Evolutionary conservation across 2,113 vertebrate genomes (phyloP), one percentile per base, ranked within the genome.

Genomic region (Gobiocypris rarus): DNA sequence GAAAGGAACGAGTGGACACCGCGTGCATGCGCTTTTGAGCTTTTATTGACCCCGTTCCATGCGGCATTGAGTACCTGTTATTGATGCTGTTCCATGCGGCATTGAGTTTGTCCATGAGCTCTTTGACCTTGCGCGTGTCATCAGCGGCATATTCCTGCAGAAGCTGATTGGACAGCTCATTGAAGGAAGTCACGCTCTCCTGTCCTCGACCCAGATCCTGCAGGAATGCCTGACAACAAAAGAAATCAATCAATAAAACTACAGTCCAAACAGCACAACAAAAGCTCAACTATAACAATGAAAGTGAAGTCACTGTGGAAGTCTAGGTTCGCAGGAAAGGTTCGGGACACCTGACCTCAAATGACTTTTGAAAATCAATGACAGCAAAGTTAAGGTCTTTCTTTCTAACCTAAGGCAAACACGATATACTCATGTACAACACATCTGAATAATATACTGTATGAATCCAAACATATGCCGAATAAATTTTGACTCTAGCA

Each of bases 41-140:
- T 96, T 88, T 96, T 95, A 87, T 95, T 97, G 84, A 99, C 91
- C 86, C 94, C 93, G 90, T 95, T 89, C 98, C 98, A 99, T 2
- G 93, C 94, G 0, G 90, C 91, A 75, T 94, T 96, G 86, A 96
- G 89, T 92, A 99, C 97, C 97, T 96, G 88, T 96, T 95, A 87
- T 95, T 97, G 84, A 99, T 91, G 86, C 94, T 93, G 90, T 95
- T 89, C 98, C 98, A 99, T 2, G 93, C 94, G 0, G 90, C 91
- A 75, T 94, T 96, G 86, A 96, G 92, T 83, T 94, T 93, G 67
- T 98, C 97, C 0, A 94, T 94, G 84, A 95, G 95, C 91, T 99
- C 97, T 86, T 97, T 97, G 89, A 99, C 94, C 71, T 93, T 95
- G 86, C 98, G 93, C 0, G 97, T 98, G 90, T 99, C 98, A 74